A percentile compares a stretch with the other conserved stretches of the same genome.
These are phyloP conservation scores for Cherax quadricarinatus DNA, from an alignment of 1,140 invertebrate species.

Conservation along the genomic window DNA sequence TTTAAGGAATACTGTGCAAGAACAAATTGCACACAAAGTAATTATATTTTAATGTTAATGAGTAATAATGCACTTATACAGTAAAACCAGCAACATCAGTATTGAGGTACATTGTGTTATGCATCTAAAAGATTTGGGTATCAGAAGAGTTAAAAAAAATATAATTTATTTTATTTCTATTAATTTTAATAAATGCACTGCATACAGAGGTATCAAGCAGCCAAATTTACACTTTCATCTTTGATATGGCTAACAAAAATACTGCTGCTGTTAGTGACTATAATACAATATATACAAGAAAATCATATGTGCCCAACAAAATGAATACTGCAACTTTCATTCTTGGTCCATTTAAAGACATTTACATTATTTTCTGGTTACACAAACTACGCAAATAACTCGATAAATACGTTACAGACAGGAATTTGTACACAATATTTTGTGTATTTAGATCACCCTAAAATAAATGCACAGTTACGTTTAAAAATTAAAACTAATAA, in stretches of 20 bases:
- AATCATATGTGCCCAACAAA: conserved; percentile 41
- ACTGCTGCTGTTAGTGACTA: conserved; percentile 26
- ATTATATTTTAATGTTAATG: too few species aligned
- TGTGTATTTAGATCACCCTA: too few species aligned
- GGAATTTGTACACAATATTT: background rate
- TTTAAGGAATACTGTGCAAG: too few species aligned
- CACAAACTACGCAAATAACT: background rate
- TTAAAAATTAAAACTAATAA: too few species aligned
- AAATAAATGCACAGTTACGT: too few species aligned
- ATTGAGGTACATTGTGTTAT: too few species aligned
- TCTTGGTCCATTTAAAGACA: conserved; percentile 13
- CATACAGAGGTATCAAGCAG: conserved; percentile 13
- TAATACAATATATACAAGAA: conserved; percentile 26
- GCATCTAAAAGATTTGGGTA: too few species aligned
- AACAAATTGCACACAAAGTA: too few species aligned
- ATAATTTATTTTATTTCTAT: conserved; percentile 38
- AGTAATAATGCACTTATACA: too few species aligned
- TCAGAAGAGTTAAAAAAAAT: background rate
- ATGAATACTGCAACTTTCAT: background rate
- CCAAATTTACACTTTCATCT: background rate
- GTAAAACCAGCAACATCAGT: too few species aligned
- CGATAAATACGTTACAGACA: background rate
- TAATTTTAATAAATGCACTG: conserved; percentile 30
- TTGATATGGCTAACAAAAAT: conserved; percentile 37
- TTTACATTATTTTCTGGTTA: background rate